Evolutionary conservation across 2,797 vertebrate species (phyloP), one percentile per base, ranked within the genome.

Genomic region (Crocodylus rhombifer): DNA sequence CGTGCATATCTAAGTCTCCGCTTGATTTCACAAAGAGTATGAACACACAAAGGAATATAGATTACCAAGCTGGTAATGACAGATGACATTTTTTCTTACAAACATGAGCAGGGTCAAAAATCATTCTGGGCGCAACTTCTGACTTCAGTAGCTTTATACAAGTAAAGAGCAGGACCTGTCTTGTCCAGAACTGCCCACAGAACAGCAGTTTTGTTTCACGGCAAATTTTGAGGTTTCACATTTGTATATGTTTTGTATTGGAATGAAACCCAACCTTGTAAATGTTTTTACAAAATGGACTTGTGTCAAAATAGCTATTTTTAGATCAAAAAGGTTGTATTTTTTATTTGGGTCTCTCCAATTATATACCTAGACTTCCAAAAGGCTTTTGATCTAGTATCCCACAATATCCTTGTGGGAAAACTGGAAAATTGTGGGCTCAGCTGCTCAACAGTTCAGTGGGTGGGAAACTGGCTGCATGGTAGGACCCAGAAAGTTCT

Each of bases 141-240:
- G 86, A 93, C 91, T 94, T 92, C 91, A 80, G 69, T 55, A 94
- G 74, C 83, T 12, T 65, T 57, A 21, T 26, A 25, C 90, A 8
- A 89, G 88, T 84, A 77, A 28, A 91, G 90, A 79, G 86, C 2
- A 0, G 1, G n/a, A 88, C 85, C 92, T 0, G 0, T 60, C 42
- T 51, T 51, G 91, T 81, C 80, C 90, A 92, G 94, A 93, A 79
- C 88, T 94, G 95, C 92, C 92, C 2, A 2, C 81, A 83, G 89
- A 94, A 87, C 91, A 82, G 88, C 0, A 18, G 64, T 51, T 79
- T 89, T 94, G 92, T 92, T 95, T 96, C 88, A 87, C 82, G 95
- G 92, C 87, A 94, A 4, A 83, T 93, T 88, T 92, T 91, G 90
- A 91, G 81, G 81, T 96, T 96, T 95, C 95, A 91, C 90, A 95